phyloP scores from a whole-genome alignment of 2,113 vertebrate species.

The Formicarius rufipectus region DNA sequence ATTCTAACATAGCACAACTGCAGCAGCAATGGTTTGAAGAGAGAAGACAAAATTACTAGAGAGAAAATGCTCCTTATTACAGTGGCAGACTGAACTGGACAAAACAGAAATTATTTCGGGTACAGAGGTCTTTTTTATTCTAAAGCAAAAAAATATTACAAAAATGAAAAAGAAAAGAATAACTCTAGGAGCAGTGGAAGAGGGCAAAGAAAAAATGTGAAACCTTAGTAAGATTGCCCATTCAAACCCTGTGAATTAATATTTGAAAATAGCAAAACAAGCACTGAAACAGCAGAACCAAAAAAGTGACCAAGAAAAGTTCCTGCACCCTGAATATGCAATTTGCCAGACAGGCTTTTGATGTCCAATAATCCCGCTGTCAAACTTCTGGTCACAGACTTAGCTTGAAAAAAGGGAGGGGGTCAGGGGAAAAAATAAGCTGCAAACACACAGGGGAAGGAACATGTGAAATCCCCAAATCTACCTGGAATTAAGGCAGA shows the following conservation, averaged over 20 bases:
- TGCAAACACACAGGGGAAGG: fast-evolving
- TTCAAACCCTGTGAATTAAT: neutral
- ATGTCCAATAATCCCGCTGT: neutral
- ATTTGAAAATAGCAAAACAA: neutral
- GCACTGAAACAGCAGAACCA: neutral
- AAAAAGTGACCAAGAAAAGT: neutral
- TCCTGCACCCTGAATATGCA: neutral
- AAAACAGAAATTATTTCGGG: neutral
- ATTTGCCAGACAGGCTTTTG: neutral
- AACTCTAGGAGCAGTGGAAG: neutral
- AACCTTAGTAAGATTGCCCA: neutral
- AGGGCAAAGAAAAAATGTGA: neutral
- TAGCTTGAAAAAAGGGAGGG: neutral
- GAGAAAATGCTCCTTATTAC: neutral
- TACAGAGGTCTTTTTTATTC: neutral
- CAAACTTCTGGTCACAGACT: neutral
- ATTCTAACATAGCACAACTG: neutral
- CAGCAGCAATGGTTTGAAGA: neutral
- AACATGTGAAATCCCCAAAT: neutral
- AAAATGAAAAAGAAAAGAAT: neutral
- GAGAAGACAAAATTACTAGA: neutral
- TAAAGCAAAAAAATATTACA: neutral
- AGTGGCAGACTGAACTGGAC: neutral
- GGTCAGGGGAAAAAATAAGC: neutral
- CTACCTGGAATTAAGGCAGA: neutral